Percentiles rank a stretch among this genome's conserved stretches.
Evolutionary conservation across 2,113 vertebrate genomes (phyloP).

Genomic region (Progne subis): DNA sequence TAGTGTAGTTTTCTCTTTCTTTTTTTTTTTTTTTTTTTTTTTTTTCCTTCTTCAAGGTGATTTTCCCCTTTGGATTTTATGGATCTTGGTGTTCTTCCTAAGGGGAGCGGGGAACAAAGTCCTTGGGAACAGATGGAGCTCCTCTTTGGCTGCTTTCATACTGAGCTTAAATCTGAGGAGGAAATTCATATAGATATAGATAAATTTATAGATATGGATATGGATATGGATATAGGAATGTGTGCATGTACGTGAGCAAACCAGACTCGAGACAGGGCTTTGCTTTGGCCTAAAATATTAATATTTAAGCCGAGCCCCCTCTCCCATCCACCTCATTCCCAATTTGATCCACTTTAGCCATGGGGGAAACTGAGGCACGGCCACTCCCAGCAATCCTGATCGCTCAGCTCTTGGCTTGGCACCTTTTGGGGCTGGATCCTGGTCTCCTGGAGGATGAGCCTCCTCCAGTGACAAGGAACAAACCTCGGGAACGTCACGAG

Average conservation of each 20-base stretch:
- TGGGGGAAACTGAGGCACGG: not conserved
- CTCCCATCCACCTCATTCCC: not conserved
- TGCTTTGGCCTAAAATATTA: not conserved
- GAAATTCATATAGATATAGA: not conserved
- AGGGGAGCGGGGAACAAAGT: conserved; percentile 18
- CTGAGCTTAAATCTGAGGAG: not conserved
- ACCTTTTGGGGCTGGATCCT: not conserved
- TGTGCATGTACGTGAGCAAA: not conserved
- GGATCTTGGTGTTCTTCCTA: not conserved
- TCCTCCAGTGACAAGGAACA: rapidly evolving
- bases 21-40: not conserved
- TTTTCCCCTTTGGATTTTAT: conserved; percentile 19
- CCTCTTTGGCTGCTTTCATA: conserved; percentile 6
- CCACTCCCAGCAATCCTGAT: rapidly evolving
- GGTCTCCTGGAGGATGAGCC: not conserved
- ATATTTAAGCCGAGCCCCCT: not conserved
- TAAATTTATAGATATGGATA: not conserved
- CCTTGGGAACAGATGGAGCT: not conserved
- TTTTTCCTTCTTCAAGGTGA: not conserved
- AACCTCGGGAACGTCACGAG: not conserved
- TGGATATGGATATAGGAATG: too few species aligned
- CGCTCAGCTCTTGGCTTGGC: not conserved
- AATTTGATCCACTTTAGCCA: not conserved
- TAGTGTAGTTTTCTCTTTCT: not conserved
- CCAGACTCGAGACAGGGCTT: not conserved